phyloP scores from a whole-genome alignment of 64 coral and sea anemone species.

The Pachyseris speciosa region DNA sequence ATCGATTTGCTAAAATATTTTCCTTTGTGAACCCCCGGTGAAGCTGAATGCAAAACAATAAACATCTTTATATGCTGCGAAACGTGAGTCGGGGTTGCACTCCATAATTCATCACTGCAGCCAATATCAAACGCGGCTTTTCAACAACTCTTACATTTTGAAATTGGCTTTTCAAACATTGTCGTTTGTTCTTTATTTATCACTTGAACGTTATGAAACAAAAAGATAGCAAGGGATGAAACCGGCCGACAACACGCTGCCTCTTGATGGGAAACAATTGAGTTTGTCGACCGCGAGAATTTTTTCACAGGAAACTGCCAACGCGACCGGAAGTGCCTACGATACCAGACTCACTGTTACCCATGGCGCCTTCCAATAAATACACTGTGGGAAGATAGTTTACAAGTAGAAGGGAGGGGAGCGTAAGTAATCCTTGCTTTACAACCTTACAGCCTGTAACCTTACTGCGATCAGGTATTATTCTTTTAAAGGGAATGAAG shows the following conservation, averaged over 20 bases:
- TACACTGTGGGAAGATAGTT: too few species aligned
- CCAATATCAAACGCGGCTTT: not conserved
- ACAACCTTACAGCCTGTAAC: too few species aligned
- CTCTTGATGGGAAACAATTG: conserved; percentile 4
- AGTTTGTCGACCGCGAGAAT: not conserved
- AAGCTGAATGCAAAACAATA: not conserved
- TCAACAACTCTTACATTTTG: not conserved
- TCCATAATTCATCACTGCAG: not conserved
- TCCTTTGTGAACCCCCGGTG: not conserved
- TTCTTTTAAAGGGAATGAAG: too few species aligned
- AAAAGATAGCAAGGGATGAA: not conserved
- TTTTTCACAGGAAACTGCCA: conserved; percentile 15
- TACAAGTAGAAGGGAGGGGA: not conserved
- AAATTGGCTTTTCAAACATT: not conserved
- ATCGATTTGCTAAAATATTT: conserved; percentile 31
- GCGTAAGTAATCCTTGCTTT: too few species aligned
- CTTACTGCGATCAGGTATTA: too few species aligned
- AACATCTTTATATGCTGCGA: not conserved
- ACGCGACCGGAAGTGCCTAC: conserved; percentile 6
- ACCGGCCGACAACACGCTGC: not conserved
- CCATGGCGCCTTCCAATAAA: not conserved
- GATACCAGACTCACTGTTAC: not conserved
- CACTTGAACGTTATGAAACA: not conserved
- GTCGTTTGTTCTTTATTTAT: not conserved
- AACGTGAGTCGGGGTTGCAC: not conserved